These are phyloP conservation scores for Philopedon plagiatum DNA, from an alignment of 2,888 invertebrate species.

Conservation along the genomic window DNA sequence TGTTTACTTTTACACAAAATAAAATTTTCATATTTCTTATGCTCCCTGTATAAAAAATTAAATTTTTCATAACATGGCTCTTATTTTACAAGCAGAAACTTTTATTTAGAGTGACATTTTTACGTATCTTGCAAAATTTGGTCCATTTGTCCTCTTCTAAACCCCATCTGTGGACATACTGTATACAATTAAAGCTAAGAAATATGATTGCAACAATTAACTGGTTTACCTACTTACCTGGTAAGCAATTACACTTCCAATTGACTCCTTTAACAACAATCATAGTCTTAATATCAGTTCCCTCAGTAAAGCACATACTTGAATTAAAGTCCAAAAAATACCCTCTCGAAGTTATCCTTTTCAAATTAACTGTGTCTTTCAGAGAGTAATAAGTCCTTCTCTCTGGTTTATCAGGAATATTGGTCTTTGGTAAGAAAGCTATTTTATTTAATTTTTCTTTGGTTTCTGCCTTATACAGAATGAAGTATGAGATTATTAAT, in stretches of 20 bases:
- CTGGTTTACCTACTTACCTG: constrained; percentile 51
- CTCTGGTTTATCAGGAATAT: not conserved
- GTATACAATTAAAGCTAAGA: no score
- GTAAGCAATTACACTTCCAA: constrained; percentile 72
- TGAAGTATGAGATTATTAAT: constrained; percentile 40
- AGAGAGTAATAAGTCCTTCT: constrained; percentile 21
- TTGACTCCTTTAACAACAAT: constrained; percentile 61
- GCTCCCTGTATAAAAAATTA: no score
- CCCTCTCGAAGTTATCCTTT: constrained; percentile 28
- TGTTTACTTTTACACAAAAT: no score
- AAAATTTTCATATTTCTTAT: no score
- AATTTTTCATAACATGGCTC: no score
- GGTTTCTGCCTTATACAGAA: constrained; percentile 32
- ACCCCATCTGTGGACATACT: no score
- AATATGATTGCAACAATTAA: no score
- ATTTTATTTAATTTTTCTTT: constrained; percentile 42
- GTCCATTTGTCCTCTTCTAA: no score
- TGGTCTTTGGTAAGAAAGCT: constrained; percentile 27
- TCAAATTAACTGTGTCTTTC: constrained; percentile 25
- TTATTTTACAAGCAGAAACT: no score
- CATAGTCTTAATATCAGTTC: constrained; percentile 67
- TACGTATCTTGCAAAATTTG: no score
- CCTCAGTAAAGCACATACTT: constrained; percentile 66
- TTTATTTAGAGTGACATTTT: no score
- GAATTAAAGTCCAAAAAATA: constrained; percentile 67